Percentiles rank a stretch among this genome's conserved stretches.
Evolutionary conservation across 2,113 vertebrate species (phyloP).

Genomic region (Alligator sinensis): DNA sequence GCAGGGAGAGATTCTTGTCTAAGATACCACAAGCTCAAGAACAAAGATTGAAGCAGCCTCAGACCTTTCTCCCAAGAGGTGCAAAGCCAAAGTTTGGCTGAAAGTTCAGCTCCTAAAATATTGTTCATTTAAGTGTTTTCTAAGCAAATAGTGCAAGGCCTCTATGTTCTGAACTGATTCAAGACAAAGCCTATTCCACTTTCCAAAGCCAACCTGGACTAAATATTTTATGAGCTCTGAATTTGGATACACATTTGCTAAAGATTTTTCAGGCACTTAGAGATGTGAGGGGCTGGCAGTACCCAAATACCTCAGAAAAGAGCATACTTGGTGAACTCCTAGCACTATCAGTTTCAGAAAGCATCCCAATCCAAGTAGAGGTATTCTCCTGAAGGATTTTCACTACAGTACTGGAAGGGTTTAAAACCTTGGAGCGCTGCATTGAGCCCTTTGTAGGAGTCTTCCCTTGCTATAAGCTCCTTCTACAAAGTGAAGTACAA

Average conservation of each 20-base stretch:
- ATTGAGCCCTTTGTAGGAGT: background rate
- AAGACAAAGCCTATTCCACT: background rate
- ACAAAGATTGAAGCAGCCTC: background rate
- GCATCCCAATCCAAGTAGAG: too few species aligned
- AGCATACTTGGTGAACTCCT: background rate
- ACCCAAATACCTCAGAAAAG: background rate
- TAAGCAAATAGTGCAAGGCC: background rate
- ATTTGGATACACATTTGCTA: background rate
- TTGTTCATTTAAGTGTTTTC: background rate
- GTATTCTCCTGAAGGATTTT: too few species aligned
- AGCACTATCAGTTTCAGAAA: background rate
- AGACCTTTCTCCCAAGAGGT: background rate
- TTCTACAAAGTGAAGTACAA: too few species aligned
- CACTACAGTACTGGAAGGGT: too few species aligned
- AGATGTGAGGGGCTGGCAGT: background rate
- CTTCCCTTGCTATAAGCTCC: fast-evolving
- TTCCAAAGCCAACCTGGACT: background rate
- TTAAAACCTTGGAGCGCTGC: background rate
- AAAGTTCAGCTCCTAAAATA: background rate
- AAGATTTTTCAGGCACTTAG: background rate
- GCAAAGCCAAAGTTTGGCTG: background rate
- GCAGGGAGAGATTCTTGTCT: background rate
- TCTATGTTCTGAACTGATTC: background rate
- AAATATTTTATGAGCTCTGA: background rate
- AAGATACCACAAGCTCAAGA: background rate